phyloP scores from a whole-genome alignment of 1,140 invertebrate species.

The Oryzaephilus surinamensis region DNA sequence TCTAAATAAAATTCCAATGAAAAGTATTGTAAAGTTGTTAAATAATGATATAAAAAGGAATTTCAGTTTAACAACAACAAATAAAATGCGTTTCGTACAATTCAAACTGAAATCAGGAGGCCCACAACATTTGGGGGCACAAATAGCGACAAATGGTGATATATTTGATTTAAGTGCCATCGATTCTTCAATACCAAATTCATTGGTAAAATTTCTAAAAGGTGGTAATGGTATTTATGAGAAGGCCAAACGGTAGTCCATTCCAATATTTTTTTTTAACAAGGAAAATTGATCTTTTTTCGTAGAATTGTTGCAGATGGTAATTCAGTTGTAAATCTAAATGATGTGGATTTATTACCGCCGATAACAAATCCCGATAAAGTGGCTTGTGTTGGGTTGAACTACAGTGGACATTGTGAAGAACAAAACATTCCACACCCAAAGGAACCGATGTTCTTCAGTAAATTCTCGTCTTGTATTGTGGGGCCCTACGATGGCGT shows the following conservation, averaged over 20 bases:
- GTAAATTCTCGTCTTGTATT: constrained; percentile 58
- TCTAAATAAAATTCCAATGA: too few relatives aligned
- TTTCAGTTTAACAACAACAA: constrained; percentile 17
- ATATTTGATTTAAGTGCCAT: constrained; percentile 48
- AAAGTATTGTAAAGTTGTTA: too few relatives aligned
- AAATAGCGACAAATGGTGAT: constrained; percentile 42
- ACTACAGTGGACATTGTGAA: constrained; percentile 68
- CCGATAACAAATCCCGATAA: constrained; percentile 65
- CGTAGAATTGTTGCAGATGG: constrained; percentile 46
- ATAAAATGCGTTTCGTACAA: constrained; percentile 42
- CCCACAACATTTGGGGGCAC: constrained; percentile 46
- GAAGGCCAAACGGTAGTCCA: constrained; percentile 43
- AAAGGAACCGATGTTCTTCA: constrained; percentile 65
- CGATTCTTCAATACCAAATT: constrained; percentile 47
- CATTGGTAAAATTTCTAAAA: constrained; percentile 44
- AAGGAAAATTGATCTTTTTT: constrained; percentile 13
- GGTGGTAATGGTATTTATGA: constrained; percentile 40
- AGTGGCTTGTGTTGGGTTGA: constrained; percentile 66
- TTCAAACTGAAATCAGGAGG: constrained; percentile 41
- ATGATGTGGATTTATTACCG: constrained; percentile 47
- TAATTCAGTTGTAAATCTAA: constrained; percentile 39
- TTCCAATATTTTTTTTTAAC: constrained; percentile 6
- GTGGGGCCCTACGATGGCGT: constrained; percentile 66
- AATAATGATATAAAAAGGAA: too few relatives aligned
- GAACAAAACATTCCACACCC: constrained; percentile 64